Percentiles rank a stretch among this genome's conserved stretches.
phyloP scores from a whole-genome alignment of 2,888 invertebrate genomes.

The Oscheius sp. region DNA sequence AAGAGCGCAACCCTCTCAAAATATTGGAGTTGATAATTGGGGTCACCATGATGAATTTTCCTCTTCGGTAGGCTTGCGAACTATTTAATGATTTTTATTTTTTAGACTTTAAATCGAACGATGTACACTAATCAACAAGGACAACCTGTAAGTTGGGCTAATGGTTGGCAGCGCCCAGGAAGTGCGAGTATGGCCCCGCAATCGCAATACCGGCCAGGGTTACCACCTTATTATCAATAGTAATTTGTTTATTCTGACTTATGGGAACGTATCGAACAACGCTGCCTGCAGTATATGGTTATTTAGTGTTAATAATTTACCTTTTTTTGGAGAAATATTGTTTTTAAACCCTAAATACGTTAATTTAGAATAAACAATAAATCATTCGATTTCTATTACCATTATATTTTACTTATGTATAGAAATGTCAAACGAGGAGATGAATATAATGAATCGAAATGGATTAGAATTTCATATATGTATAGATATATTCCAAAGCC shows the following conservation, averaged over 20 bases:
- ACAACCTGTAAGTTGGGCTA: constrained; percentile 14
- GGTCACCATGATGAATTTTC: not conserved
- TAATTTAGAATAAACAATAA: too few species aligned
- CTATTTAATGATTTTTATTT: not conserved
- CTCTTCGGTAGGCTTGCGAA: not conserved
- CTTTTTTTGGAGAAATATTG: too few species aligned
- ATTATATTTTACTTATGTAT: too few species aligned
- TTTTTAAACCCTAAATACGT: too few species aligned
- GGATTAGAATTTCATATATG: too few species aligned
- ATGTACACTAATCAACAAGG: constrained; percentile 4
- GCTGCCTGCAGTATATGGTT: not conserved
- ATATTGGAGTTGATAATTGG: not conserved
- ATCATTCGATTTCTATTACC: too few species aligned
- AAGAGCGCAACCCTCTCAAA: not conserved
- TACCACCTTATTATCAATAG: constrained; percentile 15
- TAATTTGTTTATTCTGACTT: not conserved
- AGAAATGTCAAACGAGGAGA: too few species aligned
- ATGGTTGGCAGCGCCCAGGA: constrained; percentile 17
- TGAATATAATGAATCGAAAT: too few species aligned
- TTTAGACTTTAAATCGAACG: not conserved
- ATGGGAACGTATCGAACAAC: constrained; percentile 1
- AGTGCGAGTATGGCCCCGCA: constrained; percentile 8
- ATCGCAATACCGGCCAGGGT: constrained; percentile 2
- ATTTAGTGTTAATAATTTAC: constrained; percentile 19
- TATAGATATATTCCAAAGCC: too few species aligned